Conservation (phyloP, 2,113 vertebrate genomes). For the Garra rufa region DNA sequence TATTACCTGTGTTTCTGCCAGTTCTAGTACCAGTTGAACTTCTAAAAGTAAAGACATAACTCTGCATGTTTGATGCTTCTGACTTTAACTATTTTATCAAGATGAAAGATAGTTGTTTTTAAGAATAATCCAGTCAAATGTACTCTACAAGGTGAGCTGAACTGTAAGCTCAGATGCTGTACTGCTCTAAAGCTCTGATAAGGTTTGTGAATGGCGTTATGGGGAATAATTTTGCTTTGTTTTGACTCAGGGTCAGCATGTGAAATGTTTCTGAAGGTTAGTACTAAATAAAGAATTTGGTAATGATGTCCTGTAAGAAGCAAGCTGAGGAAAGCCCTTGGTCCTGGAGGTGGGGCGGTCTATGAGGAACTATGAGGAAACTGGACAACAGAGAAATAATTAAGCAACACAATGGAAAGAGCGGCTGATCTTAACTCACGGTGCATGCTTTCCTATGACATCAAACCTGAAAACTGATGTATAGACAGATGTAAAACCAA, state of each 20-base stretch:
- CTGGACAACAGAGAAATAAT: background rate
- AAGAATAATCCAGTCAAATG: background rate
- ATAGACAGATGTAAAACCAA: background rate
- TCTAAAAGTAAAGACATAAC: conserved; percentile 62
- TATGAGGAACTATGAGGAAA: conserved; percentile 27
- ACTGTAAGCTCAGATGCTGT: background rate
- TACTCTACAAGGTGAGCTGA: conserved; percentile 22
- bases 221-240: conserved; percentile 54
- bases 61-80: conserved; percentile 59
- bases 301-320: conserved; percentile 12
- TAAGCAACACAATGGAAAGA: background rate
- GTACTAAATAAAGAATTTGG: conserved; percentile 58
- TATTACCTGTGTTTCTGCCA: background rate
- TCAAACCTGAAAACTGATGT: background rate
- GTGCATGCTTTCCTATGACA: background rate
- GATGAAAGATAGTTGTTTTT: conserved; percentile 19
- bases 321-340: conserved; percentile 41
- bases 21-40: conserved; percentile 54
- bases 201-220: conserved; percentile 38
- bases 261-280: conserved; percentile 45
- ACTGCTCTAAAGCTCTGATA: conserved; percentile 25
- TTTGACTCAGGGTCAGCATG: conserved; percentile 55
- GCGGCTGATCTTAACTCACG: background rate
- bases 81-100: conserved; percentile 63
- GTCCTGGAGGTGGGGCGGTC: conserved; percentile 29